Conservation (phyloP, 2,888 invertebrate species). For the Omphaloscelis lunosa region DNA sequence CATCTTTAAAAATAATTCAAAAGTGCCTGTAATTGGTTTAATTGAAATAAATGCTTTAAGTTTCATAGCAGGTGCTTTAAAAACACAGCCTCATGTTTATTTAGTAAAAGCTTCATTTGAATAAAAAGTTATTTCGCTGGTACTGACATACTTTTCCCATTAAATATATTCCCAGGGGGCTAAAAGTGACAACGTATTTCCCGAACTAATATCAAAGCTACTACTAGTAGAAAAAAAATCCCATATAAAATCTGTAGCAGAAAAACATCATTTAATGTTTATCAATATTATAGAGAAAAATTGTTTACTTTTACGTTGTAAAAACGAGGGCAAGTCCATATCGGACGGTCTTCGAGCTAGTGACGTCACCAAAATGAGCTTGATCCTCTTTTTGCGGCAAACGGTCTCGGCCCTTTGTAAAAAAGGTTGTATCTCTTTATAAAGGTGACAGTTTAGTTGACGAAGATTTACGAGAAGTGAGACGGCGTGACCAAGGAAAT, state of each 20-base stretch:
- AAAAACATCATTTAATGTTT: conserved; percentile 34
- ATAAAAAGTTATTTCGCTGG: conserved; percentile 34
- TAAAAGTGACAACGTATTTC: conserved; percentile 22
- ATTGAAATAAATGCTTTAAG: too few species aligned
- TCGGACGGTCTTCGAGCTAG: conserved; percentile 38
- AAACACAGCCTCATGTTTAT: not conserved
- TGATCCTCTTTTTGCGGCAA: conserved; percentile 64
- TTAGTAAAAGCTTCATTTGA: conserved; percentile 22
- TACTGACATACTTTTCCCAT: conserved; percentile 34
- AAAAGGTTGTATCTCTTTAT: conserved; percentile 79
- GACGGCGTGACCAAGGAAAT: conserved; percentile 69
- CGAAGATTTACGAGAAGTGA: conserved; percentile 78
- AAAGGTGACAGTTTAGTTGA: conserved; percentile 78
- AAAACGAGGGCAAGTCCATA: conserved; percentile 50
- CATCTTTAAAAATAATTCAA: not conserved
- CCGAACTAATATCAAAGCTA: conserved; percentile 39
- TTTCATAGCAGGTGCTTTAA: not conserved
- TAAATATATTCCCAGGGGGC: conserved; percentile 20
- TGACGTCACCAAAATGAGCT: conserved; percentile 58
- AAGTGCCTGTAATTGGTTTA: not conserved
- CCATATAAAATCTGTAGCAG: conserved; percentile 14
- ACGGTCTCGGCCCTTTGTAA: conserved; percentile 60
- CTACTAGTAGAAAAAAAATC: conserved; percentile 13
- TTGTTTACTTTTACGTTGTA: conserved; percentile 48
- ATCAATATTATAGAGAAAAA: conserved; percentile 28